Percentiles rank a stretch among this genome's conserved stretches.
phyloP scores from a whole-genome alignment of 2,113 vertebrate genomes.

The Lontra canadensis region DNA sequence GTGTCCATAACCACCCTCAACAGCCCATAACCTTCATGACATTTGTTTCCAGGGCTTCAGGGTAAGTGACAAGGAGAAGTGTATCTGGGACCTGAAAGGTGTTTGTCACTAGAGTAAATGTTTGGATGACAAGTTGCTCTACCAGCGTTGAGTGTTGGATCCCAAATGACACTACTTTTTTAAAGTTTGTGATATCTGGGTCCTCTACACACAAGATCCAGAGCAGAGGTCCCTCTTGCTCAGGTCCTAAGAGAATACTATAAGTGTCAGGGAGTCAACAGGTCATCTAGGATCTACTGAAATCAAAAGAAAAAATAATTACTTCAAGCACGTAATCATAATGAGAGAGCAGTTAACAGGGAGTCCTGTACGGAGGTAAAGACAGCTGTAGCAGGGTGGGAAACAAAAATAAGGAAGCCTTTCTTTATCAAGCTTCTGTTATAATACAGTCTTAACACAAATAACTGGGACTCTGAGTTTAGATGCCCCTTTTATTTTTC shows the following conservation, averaged over 20 bases:
- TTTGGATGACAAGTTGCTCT: neutral
- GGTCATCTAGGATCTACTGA: neutral
- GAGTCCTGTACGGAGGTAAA: neutral
- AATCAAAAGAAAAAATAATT: slow-evolving; percentile 15
- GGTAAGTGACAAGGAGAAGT: neutral
- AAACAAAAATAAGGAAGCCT: neutral
- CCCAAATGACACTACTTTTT: neutral
- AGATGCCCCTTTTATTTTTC: neutral
- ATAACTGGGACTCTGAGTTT: neutral
- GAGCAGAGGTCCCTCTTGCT: neutral
- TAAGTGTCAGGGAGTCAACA: neutral
- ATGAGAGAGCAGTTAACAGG: neutral
- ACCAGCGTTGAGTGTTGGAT: neutral
- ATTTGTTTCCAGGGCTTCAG: neutral
- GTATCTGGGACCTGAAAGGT: neutral
- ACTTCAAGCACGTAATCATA: neutral
- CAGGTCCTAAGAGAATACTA: neutral
- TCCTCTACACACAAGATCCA: neutral
- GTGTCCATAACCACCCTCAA: neutral
- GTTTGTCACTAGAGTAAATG: neutral
- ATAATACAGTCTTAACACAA: neutral
- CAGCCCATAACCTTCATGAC: neutral
- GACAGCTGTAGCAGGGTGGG: neutral
- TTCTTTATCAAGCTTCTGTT: neutral
- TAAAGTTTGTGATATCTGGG: neutral